A percentile compares a stretch with the other conserved stretches of the same genome.
These are phyloP conservation scores for Stegophylla sp. DNA, from an alignment of 2,888 invertebrate genomes.

Conservation along the genomic window DNA sequence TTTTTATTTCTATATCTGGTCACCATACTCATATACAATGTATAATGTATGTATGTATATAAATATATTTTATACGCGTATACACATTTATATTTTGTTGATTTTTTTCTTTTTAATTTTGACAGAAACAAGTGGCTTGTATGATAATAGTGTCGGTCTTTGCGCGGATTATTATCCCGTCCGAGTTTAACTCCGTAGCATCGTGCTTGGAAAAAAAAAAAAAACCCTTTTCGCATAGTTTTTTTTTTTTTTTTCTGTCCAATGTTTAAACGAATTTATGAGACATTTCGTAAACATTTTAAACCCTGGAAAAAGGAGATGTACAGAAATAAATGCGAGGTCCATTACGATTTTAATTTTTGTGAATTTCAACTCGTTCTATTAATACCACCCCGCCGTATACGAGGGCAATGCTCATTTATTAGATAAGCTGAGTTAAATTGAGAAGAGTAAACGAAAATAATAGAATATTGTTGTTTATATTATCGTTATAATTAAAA, in stretches of 20 bases:
- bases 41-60: too few relatives aligned
- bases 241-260: background rate
- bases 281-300: background rate
- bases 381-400: too few relatives aligned
- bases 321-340: background rate
- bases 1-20: too few relatives aligned
- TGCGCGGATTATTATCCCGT: slow-evolving; percentile 1
- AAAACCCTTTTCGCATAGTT: background rate
- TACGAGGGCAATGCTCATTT: background rate
- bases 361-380: background rate
- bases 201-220: slow-evolving; percentile 8
- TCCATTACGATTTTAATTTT: background rate
- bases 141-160: background rate
- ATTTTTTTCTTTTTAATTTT: background rate
- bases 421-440: background rate
- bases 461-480: too few relatives aligned
- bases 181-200: background rate
- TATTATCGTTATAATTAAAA: too few relatives aligned
- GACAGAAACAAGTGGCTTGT: background rate
- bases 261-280: background rate
- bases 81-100: too few relatives aligned
- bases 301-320: background rate
- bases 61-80: too few relatives aligned
- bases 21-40: too few relatives aligned
- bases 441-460: too few relatives aligned